Evolutionary conservation across 1,140 invertebrate species (phyloP), one percentile per base, ranked within the genome.

Genomic region (Chelonus insularis): DNA sequence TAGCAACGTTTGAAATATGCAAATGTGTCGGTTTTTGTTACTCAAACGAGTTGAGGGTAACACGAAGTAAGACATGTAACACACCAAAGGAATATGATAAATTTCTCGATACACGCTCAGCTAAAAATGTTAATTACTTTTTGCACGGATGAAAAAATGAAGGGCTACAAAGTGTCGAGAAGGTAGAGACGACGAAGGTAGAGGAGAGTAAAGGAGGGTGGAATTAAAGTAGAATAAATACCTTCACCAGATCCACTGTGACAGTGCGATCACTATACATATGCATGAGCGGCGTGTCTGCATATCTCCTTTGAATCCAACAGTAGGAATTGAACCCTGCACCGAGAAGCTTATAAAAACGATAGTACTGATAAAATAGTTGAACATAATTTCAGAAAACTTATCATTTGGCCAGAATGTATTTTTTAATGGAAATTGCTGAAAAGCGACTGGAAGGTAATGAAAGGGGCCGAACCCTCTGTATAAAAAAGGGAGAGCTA

Each of bases 71-170:
- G 18, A 7, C 43, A 16, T 45, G 43, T 45, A 29, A 29, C 25
- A 45, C 12, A 45, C 7, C 12, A n/a, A 45, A 45, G 43, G 16
- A 45, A 5, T 45, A 50, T 50, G 47, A 50, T 50, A 50, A 50
- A 50, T 29, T 50, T 50, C 20, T 50, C 23, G 41, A 45, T 45
- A 45, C 41, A 45, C 41, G 41, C 41, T 45, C 41, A 20, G 47
- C 9, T 50, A 21, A 50, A 50, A 50, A 50, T 50, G 47, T 50
- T 50, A 50, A 50, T 50, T 21, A 50, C 47, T 50, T 50, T 50
- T 50, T 18, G 47, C 47, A 50, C 47, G 47, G 47, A 23, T 50
- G 21, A 36, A 36, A 52, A 36, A 37, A 52, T 25, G 25, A 34
- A 52, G 11, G 23, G 9, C 23, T 52, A 23, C n/a, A 52, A 18